Base-by-base conservation (phyloP, 1,140 invertebrate species). In the Panagrolaimus sp. region DNA sequence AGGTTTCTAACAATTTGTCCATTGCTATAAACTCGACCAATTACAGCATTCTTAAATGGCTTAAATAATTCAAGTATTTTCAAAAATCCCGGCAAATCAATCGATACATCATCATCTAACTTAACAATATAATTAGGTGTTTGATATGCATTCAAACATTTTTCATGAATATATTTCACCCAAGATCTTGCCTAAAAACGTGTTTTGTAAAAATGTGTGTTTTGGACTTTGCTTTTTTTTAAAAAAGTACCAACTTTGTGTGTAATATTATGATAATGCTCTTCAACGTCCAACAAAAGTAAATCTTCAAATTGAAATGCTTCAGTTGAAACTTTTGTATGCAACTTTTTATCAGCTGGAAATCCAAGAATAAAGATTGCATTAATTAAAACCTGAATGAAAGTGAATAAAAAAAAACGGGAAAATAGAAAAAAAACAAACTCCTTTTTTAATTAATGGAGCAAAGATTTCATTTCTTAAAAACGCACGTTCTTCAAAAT, bases 61-160 rank as follows among this genome's bases (percentile, higher is more conserved):
- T 16, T 5, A 51, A 67, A 71, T 23, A 38, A 5, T 45, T 62
- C 47, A n/a, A 75, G 27, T 20, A 70, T 11, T 16, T 31, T 23
- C 16, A 66, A n/a, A 16, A 74, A 57, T 16, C 45, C 47, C 16
- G 51, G 38, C 45, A 66, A 43, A 42, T 68, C 46, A 5, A 75
- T 48, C n/a, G 57, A 46, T 13, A 75, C 67, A 48, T 75, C 74
- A 31, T 75, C 74, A 44, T 75, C 74, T 1, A 74, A 61, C 69
- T 75, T 75, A 4, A 70, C 5, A 8, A 75, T 31, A 45, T 65
- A 62, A 14, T 53, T 47, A 13, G 66, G 27, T 11, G 14, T n/a
- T 11, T 20, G 11, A 42, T 14, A 31, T 9, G 46, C 63, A 8
- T 61, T n/a, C 11, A 62, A 23, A 43, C 65, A 72, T 45, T 65